Percentiles rank a stretch among this genome's conserved stretches.
Evolutionary conservation across 2,797 vertebrate genomes (phyloP).

Genomic region (Eidolon dupreanum): DNA sequence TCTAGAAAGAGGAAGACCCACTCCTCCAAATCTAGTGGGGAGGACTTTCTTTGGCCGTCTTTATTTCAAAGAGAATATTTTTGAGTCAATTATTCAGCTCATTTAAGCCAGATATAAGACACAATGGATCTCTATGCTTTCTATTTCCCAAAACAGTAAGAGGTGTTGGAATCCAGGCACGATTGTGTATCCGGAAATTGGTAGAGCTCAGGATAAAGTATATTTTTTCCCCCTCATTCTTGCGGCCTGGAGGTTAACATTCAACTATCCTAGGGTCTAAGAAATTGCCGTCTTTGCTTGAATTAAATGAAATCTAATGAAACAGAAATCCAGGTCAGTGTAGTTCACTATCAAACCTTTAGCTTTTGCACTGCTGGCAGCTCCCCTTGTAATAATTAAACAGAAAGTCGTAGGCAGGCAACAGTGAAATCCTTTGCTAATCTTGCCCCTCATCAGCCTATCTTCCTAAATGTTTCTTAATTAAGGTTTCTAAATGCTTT

Average conservation of each 20-base stretch:
- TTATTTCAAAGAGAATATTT: background rate
- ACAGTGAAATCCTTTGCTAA: conserved; percentile 76
- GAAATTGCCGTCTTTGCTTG: conserved; percentile 69
- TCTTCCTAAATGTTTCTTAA: conserved; percentile 81
- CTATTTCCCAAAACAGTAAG: conserved; percentile 37
- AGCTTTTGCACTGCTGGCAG: conserved; percentile 59
- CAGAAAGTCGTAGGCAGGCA: conserved; percentile 76
- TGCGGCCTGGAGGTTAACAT: conserved; percentile 62
- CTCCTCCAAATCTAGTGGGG: background rate
- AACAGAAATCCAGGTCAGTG: conserved; percentile 74
- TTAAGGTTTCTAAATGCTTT: conserved; percentile 78
- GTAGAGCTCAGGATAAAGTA: background rate
- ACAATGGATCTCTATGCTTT: background rate
- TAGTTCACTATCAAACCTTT: conserved; percentile 70
- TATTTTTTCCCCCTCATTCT: background rate
- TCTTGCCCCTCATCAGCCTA: conserved; percentile 74
- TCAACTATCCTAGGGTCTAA: conserved; percentile 50
- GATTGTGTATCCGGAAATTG: background rate
- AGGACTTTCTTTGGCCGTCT: background rate
- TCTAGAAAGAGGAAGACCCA: background rate
- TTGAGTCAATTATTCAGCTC: conserved; percentile 48
- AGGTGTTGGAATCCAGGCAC: background rate
- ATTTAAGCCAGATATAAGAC: background rate
- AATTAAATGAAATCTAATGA: conserved; percentile 73
- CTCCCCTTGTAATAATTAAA: conserved; percentile 69